Percentiles rank a stretch among this genome's conserved stretches.
Evolutionary conservation across 2,888 invertebrate species (phyloP).

Genomic region (Tachina grossa): DNA sequence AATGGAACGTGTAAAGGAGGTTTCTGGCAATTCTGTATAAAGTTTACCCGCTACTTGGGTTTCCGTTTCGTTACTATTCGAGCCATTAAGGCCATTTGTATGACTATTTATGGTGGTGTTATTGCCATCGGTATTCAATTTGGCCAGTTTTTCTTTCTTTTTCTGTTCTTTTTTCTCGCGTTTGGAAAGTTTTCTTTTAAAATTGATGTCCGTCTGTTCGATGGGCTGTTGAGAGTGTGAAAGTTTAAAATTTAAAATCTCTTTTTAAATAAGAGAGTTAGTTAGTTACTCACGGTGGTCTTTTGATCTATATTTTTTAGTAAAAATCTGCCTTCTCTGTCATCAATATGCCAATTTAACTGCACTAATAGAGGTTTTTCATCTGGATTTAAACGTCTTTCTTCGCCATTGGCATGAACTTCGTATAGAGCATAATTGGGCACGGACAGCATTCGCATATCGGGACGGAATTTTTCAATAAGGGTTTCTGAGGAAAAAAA

Average conservation of each 20-base stretch:
- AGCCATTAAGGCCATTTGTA: slow-evolving; percentile 72
- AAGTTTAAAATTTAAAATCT: not conserved
- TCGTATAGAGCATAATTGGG: slow-evolving; percentile 90
- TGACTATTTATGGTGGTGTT: slow-evolving; percentile 73
- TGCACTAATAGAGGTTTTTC: slow-evolving; percentile 98
- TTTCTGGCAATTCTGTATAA: slow-evolving; percentile 98
- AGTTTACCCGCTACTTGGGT: slow-evolving; percentile 94
- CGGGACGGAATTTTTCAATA: slow-evolving; percentile 99
- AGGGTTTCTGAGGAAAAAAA: slow-evolving; percentile 87
- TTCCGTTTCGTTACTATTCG: slow-evolving; percentile 84
- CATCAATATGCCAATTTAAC: slow-evolving; percentile 99
- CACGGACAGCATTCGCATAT: slow-evolving; percentile 96
- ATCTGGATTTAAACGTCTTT: slow-evolving; percentile 93
- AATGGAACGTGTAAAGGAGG: slow-evolving; percentile 98
- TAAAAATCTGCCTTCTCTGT: slow-evolving; percentile 98
- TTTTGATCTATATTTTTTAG: slow-evolving; percentile 94
- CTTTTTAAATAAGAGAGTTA: not conserved
- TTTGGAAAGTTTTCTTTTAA: slow-evolving; percentile 84
- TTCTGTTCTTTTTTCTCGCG: slow-evolving; percentile 98
- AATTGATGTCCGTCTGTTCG: slow-evolving; percentile 90
- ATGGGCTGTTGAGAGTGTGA: slow-evolving; percentile 83
- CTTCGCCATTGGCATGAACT: slow-evolving; percentile 91
- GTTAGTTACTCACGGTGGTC: slow-evolving; percentile 83
- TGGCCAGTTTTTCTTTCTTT: slow-evolving; percentile 94
- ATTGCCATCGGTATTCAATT: slow-evolving; percentile 86